Base-by-base conservation (phyloP, 37 sponge, comb jelly and placozoan species). In the Haliclona indistincta region DNA sequence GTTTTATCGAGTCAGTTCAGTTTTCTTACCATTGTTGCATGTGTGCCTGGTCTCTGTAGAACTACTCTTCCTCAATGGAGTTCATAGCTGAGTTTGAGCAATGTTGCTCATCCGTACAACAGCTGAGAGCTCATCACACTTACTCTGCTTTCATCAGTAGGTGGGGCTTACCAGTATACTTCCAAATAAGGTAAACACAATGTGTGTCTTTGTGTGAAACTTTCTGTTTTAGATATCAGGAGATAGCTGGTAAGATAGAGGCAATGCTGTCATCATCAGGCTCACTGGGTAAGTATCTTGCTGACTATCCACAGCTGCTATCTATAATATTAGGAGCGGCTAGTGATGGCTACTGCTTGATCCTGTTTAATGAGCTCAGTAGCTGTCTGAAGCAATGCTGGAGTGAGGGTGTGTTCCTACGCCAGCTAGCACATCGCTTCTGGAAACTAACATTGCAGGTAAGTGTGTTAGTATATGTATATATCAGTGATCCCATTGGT, bases 91-190 rank as follows among this genome's bases (percentile, higher is more conserved):
- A 64, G 22, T 81, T 97, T 85, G 97, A 97, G 69, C 23, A 19
- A 3, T 78, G 54, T 34, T 95, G 92, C 54, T 38, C 58, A 29
- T 60, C 80, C 22, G 84, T 99, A 26, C 82, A 66, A 56, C 42
- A 60, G 13, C 68, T 91, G 26, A 38, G 91, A 41, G 54, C 61
- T 23, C 86, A 86, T 47, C 64, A 78, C 33, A 69, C 66, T 43
- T 88, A 82, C 69, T 79, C 72, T 49, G 33, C 65, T 15, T 95
- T 95, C 85, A 74, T 99, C 45, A 71, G 55, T 75, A 99, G 93
- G 69, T 99, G 99, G 99, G 93, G 86, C 64, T 68, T 99, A 15
- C 91, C 96, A 53, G 96, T 99, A 25, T 99, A 99, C 79, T 99
- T 88, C 80, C 99, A 99, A 71, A 88, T 99, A 68, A 87, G 97